A percentile compares a stretch with the other conserved stretches of the same genome.
These are phyloP conservation scores for Dryobates pubescens DNA, from an alignment of 2,797 vertebrate species.

Conservation along the genomic window DNA sequence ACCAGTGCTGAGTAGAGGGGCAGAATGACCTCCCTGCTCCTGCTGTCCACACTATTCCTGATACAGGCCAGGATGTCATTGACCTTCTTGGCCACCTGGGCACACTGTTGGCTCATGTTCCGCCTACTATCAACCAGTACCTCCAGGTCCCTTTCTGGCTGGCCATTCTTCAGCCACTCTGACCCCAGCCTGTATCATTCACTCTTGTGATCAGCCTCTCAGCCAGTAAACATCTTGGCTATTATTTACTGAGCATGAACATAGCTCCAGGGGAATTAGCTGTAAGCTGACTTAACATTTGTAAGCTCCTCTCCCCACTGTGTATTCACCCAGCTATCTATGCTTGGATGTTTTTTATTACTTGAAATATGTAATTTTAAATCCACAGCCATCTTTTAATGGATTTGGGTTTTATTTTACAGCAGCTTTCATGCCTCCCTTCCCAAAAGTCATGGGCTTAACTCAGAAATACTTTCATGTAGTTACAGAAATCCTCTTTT, in stretches of 20 bases:
- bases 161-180: too few relatives aligned
- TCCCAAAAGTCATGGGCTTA: background rate
- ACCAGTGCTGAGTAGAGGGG: too few relatives aligned
- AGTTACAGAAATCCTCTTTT: background rate
- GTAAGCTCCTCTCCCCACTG: background rate
- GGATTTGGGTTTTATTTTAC: background rate
- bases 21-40: too few relatives aligned
- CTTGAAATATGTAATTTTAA: conserved; percentile 8
- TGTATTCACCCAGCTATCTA: background rate
- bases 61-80: too few relatives aligned
- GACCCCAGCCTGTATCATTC: background rate
- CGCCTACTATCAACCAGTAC: too few relatives aligned
- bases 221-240: background rate
- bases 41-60: too few relatives aligned
- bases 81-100: too few relatives aligned
- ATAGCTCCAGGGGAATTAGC: background rate
- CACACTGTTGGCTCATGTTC: too few relatives aligned
- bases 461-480: background rate
- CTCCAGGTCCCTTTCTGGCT: too few relatives aligned
- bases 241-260: background rate
- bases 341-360: background rate
- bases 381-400: background rate
- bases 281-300: background rate
- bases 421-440: background rate
- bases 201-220: background rate